Conservation (phyloP, 2,888 invertebrate genomes). For the Polydrusus tereticollis region DNA sequence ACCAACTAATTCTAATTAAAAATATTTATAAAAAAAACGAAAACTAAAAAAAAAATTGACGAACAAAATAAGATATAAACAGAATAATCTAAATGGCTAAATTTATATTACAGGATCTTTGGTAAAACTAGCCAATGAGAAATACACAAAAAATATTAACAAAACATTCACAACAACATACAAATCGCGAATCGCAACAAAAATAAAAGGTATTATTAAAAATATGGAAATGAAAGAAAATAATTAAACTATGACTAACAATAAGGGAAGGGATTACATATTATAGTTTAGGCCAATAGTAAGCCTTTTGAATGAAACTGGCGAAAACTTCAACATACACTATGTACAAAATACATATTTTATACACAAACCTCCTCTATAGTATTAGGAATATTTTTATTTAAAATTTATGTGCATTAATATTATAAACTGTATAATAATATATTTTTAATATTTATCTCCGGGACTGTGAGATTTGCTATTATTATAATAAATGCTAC, state of each 20-base stretch:
- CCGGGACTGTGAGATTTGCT: slow-evolving; percentile 62
- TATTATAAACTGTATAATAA: slow-evolving; percentile 65
- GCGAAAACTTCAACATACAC: slow-evolving; percentile 25
- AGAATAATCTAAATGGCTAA: slow-evolving; percentile 55
- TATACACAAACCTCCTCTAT: slow-evolving; percentile 62
- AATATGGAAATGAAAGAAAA: slow-evolving; percentile 31
- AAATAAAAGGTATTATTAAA: slow-evolving; percentile 29
- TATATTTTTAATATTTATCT: slow-evolving; percentile 59
- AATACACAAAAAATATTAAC: slow-evolving; percentile 45
- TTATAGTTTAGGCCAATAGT: background rate
- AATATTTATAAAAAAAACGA: slow-evolving; percentile 55
- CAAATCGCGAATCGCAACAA: slow-evolving; percentile 41
- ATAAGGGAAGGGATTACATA: slow-evolving; percentile 11
- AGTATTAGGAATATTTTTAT: slow-evolving; percentile 34
- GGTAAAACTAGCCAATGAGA: slow-evolving; percentile 65
- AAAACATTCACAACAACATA: slow-evolving; percentile 41
- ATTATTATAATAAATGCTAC: slow-evolving; percentile 66
- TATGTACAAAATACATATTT: slow-evolving; percentile 58
- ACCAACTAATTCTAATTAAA: slow-evolving; percentile 56
- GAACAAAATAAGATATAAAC: slow-evolving; percentile 54
- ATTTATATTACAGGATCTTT: slow-evolving; percentile 67
- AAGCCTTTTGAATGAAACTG: background rate
- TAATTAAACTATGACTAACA: slow-evolving; percentile 12
- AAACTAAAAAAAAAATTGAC: slow-evolving; percentile 53
- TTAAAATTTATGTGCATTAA: slow-evolving; percentile 64